Evolutionary conservation across 2,888 invertebrate genomes (phyloP).

Genomic region (Rugalucina vietnamica): DNA sequence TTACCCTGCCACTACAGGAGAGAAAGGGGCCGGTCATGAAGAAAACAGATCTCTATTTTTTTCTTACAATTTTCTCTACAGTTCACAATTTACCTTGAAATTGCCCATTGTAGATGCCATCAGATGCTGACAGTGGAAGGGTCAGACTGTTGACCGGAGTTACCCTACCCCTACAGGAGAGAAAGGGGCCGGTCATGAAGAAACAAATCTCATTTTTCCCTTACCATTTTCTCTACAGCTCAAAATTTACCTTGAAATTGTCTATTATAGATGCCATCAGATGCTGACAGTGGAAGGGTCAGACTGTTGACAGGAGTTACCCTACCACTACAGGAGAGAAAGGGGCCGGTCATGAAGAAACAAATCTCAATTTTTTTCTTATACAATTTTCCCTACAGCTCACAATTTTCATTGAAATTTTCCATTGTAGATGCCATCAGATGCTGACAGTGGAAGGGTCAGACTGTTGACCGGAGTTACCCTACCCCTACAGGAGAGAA

Average conservation of each 20-base stretch:
- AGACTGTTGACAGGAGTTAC: slow-evolving; percentile 62
- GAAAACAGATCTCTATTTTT: too few relatives aligned
- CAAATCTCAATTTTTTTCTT: slow-evolving; percentile 75
- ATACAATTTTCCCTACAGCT: too few relatives aligned
- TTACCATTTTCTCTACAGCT: too few relatives aligned
- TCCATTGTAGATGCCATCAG: slow-evolving; percentile 75
- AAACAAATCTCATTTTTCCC: slow-evolving; percentile 75
- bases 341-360: slow-evolving; percentile 51
- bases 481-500: slow-evolving; percentile 69
- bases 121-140: slow-evolving; percentile 63
- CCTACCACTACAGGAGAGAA: slow-evolving; percentile 69
- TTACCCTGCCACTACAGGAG: slow-evolving; percentile 68
- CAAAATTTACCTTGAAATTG: too few relatives aligned
- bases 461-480: slow-evolving; percentile 62
- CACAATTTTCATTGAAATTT: too few relatives aligned
- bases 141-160: slow-evolving; percentile 66
- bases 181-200: slow-evolving; percentile 50
- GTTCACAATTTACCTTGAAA: too few relatives aligned
- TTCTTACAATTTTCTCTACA: too few relatives aligned
- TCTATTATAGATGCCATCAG: slow-evolving; percentile 75
- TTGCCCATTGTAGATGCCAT: slow-evolving; percentile 74
- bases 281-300: slow-evolving; percentile 66
- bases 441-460: slow-evolving; percentile 66
- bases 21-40: slow-evolving; percentile 55
- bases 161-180: slow-evolving; percentile 68